Evolutionary conservation across 2,888 invertebrate genomes (phyloP).

Genomic region (Mythimna pallens): DNA sequence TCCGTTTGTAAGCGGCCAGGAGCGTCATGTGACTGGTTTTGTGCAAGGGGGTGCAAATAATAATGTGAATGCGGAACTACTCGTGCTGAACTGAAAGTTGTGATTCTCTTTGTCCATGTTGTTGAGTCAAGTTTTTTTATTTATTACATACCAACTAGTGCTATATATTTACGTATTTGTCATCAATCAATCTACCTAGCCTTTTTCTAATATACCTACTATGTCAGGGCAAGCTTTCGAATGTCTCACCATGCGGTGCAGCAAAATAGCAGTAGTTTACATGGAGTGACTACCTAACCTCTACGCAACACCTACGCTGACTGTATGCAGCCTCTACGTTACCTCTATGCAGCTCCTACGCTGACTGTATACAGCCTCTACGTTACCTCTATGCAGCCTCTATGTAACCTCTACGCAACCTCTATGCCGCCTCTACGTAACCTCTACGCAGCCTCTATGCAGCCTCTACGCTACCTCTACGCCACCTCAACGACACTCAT

Average conservation of each 20-base stretch:
- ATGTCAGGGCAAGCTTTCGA: not conserved
- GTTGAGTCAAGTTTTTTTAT: not conserved
- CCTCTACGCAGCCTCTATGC: too few relatives aligned
- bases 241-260: not conserved
- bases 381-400: too few relatives aligned
- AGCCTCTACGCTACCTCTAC: too few relatives aligned
- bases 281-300: too few relatives aligned
- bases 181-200: not conserved
- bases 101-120: not conserved
- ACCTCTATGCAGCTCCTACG: too few relatives aligned
- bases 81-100: slow-evolving; percentile 22
- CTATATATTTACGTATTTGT: not conserved
- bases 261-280: too few relatives aligned
- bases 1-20: slow-evolving; percentile 62
- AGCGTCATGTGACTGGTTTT: slow-evolving; percentile 47
- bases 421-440: too few relatives aligned
- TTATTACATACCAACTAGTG: not conserved
- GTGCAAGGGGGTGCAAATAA: slow-evolving; percentile 52
- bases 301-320: too few relatives aligned
- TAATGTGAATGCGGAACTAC: slow-evolving; percentile 26
- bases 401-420: too few relatives aligned
- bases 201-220: not conserved
- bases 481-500: not conserved
- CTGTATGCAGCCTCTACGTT: too few relatives aligned
- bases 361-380: too few relatives aligned